Base-by-base conservation (phyloP, 1,140 invertebrate genomes). In the Ceratina japonica region DNA sequence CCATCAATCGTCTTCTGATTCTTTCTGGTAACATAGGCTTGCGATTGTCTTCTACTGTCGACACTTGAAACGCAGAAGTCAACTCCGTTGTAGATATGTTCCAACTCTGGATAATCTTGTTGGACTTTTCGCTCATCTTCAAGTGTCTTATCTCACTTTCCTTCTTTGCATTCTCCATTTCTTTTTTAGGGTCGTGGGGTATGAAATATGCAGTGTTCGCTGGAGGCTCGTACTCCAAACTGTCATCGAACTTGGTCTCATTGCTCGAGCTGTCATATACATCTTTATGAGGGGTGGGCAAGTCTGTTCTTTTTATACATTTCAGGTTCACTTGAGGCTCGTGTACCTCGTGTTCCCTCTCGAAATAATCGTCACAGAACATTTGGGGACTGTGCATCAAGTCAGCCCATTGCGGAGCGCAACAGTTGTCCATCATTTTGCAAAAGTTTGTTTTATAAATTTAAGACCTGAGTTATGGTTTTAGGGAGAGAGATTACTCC, bases 371-470 rank as follows among this genome's bases (percentile, higher is more conserved):
- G 12, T 89, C 87, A 2, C 62, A 61, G 1, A 56, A 59, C 7
- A 81, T 18, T 20, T 82, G 79, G 13, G 90, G 88, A 68, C 88
- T 92, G 0, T 70, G 51, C 1, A 72, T 82, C 24, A 92, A 91
- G 72, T 92, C 90, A 52, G 84, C 81, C 90, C 89, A 91, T 22
- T 91, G 90, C 2, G 91, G 90, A 27, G 91, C 91, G 27, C 86
- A 77, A 51, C 81, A 77, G 16, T 83, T 72, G 37, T 84, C 89
- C 89, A 90, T 90, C 15, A 62, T 80, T 20, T 27, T 52, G 2
- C 51, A 77, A 63, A 54, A 37, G 10, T 49, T 13, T 31, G 27
- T 31, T 31, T 31, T 31, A 31, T n/a, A n/a, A n/a, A n/a, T n/a
- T n/a, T 18, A 24, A 51, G 1, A 4, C 59, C 20, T 27, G 56